Base-by-base conservation (phyloP, 1,140 invertebrate species). In the Orchestia grillus region DNA sequence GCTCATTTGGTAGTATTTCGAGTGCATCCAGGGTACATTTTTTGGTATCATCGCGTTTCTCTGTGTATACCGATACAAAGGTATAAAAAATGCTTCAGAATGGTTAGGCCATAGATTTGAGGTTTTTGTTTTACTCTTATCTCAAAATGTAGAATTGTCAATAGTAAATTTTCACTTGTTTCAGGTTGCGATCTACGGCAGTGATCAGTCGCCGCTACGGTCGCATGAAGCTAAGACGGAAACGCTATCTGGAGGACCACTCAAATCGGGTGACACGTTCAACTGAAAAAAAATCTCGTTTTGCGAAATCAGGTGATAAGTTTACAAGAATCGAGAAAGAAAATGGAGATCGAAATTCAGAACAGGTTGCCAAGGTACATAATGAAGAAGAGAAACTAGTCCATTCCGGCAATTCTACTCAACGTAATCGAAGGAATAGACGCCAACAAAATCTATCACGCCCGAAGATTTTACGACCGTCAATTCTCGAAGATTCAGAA, bases 221-320 rank as follows among this genome's bases (percentile, higher is more conserved):
- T 11, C 92, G 92, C 44, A 94, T 94, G 92, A 94, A 45, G 44
- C 92, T 94, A 15, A 6, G 92, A 19, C 92, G 92, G 15, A 94
- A 94, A n/a, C 23, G 36, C 43, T 42, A 36, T 36, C 4, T 11
- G 4, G 88, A 90, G 41, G 88, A 90, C 16, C 44, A 15, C 6
- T 94, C 44, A 6, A 47, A 47, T n/a, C 45, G 92, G 47, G 44
- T 94, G 6, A 94, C 92, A 44, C 43, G 92, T 40, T 94, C 92
- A 1, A n/a, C 44, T 40, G 92, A 45, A 40, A 94, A 47, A 8
- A 94, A 94, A 40, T 42, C 88, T 41, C 41, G 42, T 42, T 8
- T 36, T 42, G 15, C 28, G 15, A 42, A 43, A 28, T 15, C 88
- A 42, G 88, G 15, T 15, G 88, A 8, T 42, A 4, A 90, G 88